phyloP scores from a whole-genome alignment of 2,797 vertebrate genomes.

The Syndactyla subalaris region DNA sequence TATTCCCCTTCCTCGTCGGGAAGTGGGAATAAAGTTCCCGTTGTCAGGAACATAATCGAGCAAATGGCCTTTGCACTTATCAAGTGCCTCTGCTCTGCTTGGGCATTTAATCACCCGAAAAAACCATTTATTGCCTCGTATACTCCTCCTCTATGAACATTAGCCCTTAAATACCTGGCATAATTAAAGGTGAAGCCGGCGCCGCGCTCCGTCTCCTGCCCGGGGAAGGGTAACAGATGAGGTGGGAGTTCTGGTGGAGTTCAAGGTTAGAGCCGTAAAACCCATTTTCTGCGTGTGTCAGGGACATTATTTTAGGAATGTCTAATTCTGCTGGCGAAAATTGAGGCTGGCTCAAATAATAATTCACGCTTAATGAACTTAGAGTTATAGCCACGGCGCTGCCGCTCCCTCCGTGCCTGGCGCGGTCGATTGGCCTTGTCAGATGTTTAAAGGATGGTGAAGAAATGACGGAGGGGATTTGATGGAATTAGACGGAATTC shows the following conservation, averaged over 20 bases:
- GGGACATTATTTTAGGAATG: slow-evolving; percentile 74
- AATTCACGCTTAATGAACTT: slow-evolving; percentile 78
- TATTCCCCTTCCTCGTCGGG: not conserved
- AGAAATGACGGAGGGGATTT: slow-evolving; percentile 68
- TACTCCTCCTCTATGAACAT: slow-evolving; percentile 67
- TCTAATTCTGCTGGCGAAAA: slow-evolving; percentile 65
- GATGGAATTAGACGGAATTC: slow-evolving; percentile 38
- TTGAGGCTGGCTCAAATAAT: slow-evolving; percentile 72
- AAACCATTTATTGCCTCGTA: slow-evolving; percentile 52
- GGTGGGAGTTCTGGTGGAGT: slow-evolving; percentile 64
- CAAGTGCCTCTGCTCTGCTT: slow-evolving; percentile 48
- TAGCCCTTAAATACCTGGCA: slow-evolving; percentile 56
- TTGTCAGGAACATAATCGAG: not conserved
- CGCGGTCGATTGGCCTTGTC: slow-evolving; percentile 61
- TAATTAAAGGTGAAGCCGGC: slow-evolving; percentile 66
- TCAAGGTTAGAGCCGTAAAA: slow-evolving; percentile 75
- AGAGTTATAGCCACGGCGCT: slow-evolving; percentile 60
- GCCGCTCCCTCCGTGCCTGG: slow-evolving; percentile 39
- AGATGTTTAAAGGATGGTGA: slow-evolving; percentile 62
- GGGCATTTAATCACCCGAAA: slow-evolving; percentile 63
- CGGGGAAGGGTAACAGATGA: slow-evolving; percentile 67
- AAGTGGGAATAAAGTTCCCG: not conserved
- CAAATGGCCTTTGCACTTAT: slow-evolving; percentile 23
- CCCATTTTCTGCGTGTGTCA: slow-evolving; percentile 70
- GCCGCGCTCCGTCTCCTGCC: slow-evolving; percentile 41